phyloP scores from a whole-genome alignment of 2,113 vertebrate genomes.

The Entosphenus tridentatus region DNA sequence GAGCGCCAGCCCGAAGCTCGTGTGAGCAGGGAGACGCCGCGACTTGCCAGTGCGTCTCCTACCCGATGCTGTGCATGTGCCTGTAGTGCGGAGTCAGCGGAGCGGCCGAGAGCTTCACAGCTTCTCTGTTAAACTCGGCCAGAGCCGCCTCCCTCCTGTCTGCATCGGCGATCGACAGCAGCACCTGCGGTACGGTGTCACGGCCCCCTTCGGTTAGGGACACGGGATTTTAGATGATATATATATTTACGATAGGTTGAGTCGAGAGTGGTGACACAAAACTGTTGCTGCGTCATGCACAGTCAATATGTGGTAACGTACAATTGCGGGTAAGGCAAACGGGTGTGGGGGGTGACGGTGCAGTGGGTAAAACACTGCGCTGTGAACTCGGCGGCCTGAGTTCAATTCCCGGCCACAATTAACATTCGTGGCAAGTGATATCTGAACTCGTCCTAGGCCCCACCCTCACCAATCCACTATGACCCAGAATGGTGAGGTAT shows the following conservation, averaged over 20 bases:
- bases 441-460: too few species aligned
- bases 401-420: too few species aligned
- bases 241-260: background rate
- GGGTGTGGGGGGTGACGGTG: background rate
- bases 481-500: too few species aligned
- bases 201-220: background rate
- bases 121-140: conserved; percentile 25
- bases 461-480: too few species aligned
- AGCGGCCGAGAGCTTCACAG: conserved; percentile 25
- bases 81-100: conserved; percentile 15
- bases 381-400: too few species aligned
- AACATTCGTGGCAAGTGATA: too few species aligned
- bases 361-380: too few species aligned
- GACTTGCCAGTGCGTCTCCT: conserved; percentile 8
- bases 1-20: background rate
- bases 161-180: conserved; percentile 22
- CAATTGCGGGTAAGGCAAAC: too few species aligned
- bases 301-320: conserved; percentile 28
- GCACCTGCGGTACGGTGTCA: conserved; percentile 18
- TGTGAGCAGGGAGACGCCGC: too few species aligned
- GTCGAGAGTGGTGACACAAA: conserved; percentile 13
- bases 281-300: conserved; percentile 38
- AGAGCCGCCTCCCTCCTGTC: conserved; percentile 25
- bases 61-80: conserved; percentile 28
- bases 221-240: background rate